Evolutionary conservation across 1,140 invertebrate species (phyloP), one percentile per base, ranked within the genome.

Genomic region (Drosophila erecta): DNA sequence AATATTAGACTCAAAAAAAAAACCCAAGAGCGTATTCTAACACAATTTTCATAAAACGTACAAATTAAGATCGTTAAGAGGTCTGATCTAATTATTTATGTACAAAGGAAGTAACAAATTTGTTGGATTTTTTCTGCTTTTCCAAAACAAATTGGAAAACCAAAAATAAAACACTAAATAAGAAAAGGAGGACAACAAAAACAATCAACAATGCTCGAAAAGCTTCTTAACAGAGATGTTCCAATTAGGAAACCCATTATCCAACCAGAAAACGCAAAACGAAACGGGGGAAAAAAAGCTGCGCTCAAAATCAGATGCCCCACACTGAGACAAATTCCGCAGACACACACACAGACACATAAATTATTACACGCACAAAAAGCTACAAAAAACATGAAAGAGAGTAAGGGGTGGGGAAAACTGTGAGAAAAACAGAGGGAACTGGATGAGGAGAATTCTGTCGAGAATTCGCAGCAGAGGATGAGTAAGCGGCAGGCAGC

Each of bases 281-380:
- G 47, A 51, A 35, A 50, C 38, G 53, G 24, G 47, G 22, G 17
- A 43, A 50, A 79, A 79, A 86, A 87, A 86, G 75, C 74, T 81
- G 60, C 54, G 75, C 79, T 86, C 79, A 81, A 78, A 86, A 87
- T 87, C 83, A 79, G 78, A 80, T 79, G 65, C 67, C 67, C 38
- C 71, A 64, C 38, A 71, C 55, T 40, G 40, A 58, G 38, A 53
- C 49, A 62, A 37, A 53, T 37, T 50, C 17, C 40, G 22, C 14
- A 41, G 24, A 43, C 51, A 74, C 76, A 62, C 30, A 43, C 40
- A 80, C 55, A 80, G n/a, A n/a, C 61, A 77, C 56, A 64, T 56
- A 70, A 79, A 84, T 84, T 80, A 84, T 79, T 79, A 74, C 60
- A 51, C 58, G 73, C 59, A 46, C 55, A 71, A 72, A 80, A 79